Percentiles rank a stretch among this genome's conserved stretches.
Conservation (phyloP, 2,888 invertebrate genomes). For the Odontomyia ornata region DNA sequence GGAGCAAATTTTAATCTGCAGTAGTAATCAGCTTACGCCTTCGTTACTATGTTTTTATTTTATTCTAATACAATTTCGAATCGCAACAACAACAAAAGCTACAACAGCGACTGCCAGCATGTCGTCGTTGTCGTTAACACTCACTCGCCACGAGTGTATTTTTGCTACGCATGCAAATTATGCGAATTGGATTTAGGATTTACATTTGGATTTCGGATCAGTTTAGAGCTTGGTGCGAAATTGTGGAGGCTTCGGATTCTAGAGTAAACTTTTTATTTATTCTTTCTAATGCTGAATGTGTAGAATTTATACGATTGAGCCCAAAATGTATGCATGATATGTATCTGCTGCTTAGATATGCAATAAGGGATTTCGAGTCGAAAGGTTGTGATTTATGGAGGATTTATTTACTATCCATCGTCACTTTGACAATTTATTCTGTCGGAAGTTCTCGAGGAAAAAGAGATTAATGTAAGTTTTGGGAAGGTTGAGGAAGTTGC, state of each 20-base stretch:
- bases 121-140: too few species aligned
- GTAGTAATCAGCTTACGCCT: conserved; percentile 44
- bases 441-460: background rate
- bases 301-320: too few species aligned
- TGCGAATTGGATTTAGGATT: background rate
- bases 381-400: background rate
- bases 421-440: background rate
- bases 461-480: too few species aligned
- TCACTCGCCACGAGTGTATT: too few species aligned
- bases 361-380: background rate
- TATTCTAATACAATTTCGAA: background rate
- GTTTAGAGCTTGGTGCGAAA: too few species aligned
- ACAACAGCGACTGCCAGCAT: too few species aligned
- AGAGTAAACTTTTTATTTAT: too few species aligned
- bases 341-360: background rate
- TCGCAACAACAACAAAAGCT: too few species aligned
- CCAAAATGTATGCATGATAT: too few species aligned
- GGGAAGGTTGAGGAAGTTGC: too few species aligned
- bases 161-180: background rate
- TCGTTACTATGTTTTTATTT: conserved; percentile 8
- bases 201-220: background rate
- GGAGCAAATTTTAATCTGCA: conserved; percentile 37
- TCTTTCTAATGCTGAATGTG: too few species aligned
- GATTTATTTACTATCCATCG: background rate
- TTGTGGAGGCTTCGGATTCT: too few species aligned